Base-by-base conservation (phyloP, 1,140 invertebrate species). In the Drosophila ananassae region DNA sequence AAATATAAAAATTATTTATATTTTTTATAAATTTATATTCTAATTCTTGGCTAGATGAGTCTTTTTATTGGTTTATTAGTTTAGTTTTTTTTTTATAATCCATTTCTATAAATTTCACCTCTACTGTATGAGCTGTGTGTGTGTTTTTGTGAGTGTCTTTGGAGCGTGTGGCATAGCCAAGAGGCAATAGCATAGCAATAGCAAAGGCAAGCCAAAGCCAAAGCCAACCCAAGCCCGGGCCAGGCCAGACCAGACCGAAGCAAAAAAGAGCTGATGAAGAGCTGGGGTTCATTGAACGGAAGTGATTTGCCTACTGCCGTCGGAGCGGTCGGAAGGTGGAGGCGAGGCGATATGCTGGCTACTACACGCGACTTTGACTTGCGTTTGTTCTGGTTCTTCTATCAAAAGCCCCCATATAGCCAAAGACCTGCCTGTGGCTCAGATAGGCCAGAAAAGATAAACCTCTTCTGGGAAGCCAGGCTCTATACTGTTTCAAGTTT, bases 201-300 rank as follows among this genome's bases (percentile, higher is more conserved):
- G 62, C 58, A 66, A 66, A 66, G 58, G 47, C 62, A 66, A 66
- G 63, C 41, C 34, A 47, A 63, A 41, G n/a, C 58, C 58, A 66
- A 66, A 68, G 61, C 48, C 22, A 51, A 4, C 10, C 10, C 34
- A 12, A 12, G 34, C 10, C 10, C 34, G 3, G 10, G 10, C 34
- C 34, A n/a, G 34, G 32, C 32, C 32, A 34, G 62, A 17, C 61
- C 41, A 57, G 30, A 32, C 25, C 64, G 32, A 59, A 48, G 53
- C 47, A 32, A 68, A 73, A 44, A 66, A 73, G 52, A 71, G 63
- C 71, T 73, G 71, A 63, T 73, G 71, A 62, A 79, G 62, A 81
- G 60, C 79, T 82, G 67, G 67, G 79, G 84, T 89, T 89, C 84
- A 89, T 89, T 89, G 84, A 83, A 89, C 84, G 84, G 84, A 89